Evolutionary conservation across 2,113 vertebrate genomes (phyloP).

Genomic region (Alligator sinensis): DNA sequence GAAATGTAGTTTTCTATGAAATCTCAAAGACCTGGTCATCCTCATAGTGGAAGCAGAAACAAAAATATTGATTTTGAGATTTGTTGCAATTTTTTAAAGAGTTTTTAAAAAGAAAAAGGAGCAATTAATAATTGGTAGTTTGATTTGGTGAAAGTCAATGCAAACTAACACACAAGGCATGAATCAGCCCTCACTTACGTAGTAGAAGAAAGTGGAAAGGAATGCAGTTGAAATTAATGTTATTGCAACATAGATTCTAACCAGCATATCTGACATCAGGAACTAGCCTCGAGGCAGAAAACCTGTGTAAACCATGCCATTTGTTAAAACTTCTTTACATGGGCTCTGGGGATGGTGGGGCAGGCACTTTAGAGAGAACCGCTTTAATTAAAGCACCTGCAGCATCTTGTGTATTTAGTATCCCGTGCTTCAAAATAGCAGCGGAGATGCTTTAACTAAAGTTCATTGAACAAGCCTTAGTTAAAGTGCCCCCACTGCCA

Average conservation of each 20-base stretch:
- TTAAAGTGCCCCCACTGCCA: too few relatives aligned
- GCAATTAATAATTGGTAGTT: fast-evolving
- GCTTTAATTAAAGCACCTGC: too few relatives aligned
- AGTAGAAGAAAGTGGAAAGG: neutral
- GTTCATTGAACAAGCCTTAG: too few relatives aligned
- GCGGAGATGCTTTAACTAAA: too few relatives aligned
- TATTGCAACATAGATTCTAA: neutral
- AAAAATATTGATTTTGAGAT: neutral
- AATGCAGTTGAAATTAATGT: too few relatives aligned
- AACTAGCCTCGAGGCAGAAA: neutral
- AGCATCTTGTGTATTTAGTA: too few relatives aligned
- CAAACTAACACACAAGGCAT: neutral
- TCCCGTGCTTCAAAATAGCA: too few relatives aligned
- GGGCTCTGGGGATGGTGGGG: too few relatives aligned
- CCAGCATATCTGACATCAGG: fast-evolving
- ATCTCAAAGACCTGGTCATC: neutral
- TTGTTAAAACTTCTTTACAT: neutral
- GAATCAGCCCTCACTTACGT: neutral
- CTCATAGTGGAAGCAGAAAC: neutral
- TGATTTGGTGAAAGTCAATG: neutral
- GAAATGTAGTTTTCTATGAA: neutral
- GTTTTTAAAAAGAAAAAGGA: neutral
- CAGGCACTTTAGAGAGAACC: too few relatives aligned
- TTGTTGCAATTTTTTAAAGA: neutral
- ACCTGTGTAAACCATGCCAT: neutral